These are phyloP conservation scores for Oncorhynchus nerka DNA, from an alignment of 2,113 vertebrate genomes.

Conservation along the genomic window DNA sequence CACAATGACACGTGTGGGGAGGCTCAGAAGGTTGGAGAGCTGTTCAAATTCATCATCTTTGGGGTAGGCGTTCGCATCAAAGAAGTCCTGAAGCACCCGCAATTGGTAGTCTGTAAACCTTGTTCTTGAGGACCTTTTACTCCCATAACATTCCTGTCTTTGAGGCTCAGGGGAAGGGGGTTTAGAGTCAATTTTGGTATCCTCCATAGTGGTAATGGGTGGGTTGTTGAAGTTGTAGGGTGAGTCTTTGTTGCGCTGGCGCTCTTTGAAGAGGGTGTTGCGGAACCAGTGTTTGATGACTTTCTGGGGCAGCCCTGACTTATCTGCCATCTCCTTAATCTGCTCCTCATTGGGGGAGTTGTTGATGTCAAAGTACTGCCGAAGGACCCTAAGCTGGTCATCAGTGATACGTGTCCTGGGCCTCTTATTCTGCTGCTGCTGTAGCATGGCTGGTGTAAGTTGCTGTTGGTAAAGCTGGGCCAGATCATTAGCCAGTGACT, in stretches of 20 bases:
- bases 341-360: constrained; percentile 98
- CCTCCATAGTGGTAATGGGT: constrained; percentile 94
- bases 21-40: constrained; percentile 91
- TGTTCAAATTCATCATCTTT: constrained; percentile 99
- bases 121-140: constrained; percentile 93
- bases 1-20: constrained; percentile 97
- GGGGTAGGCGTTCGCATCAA: constrained; percentile 98
- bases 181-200: constrained; percentile 92
- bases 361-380: constrained; percentile 98
- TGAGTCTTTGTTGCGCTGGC: constrained; percentile 98
- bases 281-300: constrained; percentile 99
- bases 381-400: constrained; percentile 91
- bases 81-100: constrained; percentile 96
- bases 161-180: constrained; percentile 94
- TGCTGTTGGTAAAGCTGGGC: constrained; percentile 97
- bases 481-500: constrained; percentile 83
- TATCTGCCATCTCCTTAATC: constrained; percentile 99
- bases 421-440: constrained; percentile 95
- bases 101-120: constrained; percentile 98
- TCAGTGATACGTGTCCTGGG: constrained; percentile 96
- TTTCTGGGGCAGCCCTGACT: constrained; percentile 95
- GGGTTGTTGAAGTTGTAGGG: constrained; percentile 99
- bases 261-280: constrained; percentile 97
- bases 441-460: constrained; percentile 92
- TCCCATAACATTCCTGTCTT: constrained; percentile 91